These are phyloP conservation scores for Platerodrilus igneus DNA, from an alignment of 2,888 invertebrate species.

Conservation along the genomic window DNA sequence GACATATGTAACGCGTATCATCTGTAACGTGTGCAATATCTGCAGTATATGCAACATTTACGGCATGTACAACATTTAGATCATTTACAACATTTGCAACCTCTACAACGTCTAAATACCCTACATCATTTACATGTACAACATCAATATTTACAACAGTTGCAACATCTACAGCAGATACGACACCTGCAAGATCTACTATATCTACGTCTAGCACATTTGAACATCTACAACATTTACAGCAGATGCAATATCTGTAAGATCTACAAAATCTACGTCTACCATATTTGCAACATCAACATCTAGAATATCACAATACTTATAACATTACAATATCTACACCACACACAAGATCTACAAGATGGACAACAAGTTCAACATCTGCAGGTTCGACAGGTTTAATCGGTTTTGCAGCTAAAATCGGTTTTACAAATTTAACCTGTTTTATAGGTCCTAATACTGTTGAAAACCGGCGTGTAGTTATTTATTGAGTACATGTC, in stretches of 20 bases:
- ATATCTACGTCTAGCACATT: no score
- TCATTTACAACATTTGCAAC: slow-evolving; percentile 12
- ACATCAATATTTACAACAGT: no score
- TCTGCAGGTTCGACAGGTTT: no score
- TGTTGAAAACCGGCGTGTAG: no score
- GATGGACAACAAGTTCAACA: background rate
- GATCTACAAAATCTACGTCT: background rate
- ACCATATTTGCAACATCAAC: slow-evolving; percentile 5
- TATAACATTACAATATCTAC: slow-evolving; percentile 5
- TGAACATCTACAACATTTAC: slow-evolving; percentile 3
- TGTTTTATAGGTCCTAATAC: no score
- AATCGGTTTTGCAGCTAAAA: no score
- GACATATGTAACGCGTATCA: background rate
- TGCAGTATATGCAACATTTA: no score
- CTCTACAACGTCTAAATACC: slow-evolving; percentile 10
- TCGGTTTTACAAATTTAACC: no score
- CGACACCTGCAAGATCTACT: slow-evolving; percentile 10
- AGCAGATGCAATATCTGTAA: background rate
- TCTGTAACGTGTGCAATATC: slow-evolving; percentile 1
- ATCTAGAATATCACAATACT: slow-evolving; percentile 6
- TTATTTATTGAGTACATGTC: no score
- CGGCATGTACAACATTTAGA: slow-evolving; percentile 9
- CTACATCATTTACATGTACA: slow-evolving; percentile 9
- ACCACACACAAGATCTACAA: slow-evolving; percentile 5
- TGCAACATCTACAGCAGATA: no score